phyloP scores from a whole-genome alignment of 1,140 invertebrate species.

The Cepaea nemoralis region DNA sequence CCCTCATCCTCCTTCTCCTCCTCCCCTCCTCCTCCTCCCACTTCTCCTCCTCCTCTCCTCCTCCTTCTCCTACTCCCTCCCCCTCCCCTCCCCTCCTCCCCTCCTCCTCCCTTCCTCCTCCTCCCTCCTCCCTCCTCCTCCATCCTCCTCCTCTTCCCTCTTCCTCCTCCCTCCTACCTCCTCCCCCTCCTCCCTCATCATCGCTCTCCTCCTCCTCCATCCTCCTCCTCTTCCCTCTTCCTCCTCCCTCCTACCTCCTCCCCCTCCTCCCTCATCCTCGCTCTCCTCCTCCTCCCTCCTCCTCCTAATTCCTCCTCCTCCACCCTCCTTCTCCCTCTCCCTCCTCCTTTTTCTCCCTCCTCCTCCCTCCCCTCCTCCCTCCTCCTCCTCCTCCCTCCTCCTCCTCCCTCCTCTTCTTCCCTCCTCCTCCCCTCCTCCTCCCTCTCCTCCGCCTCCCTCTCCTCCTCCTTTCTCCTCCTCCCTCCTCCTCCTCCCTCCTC shows the following conservation, averaged over 20 bases:
- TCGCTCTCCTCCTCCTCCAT: slow-evolving; percentile 8
- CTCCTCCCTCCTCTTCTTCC: slow-evolving; percentile 2
- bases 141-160: not conserved
- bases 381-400: no score
- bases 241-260: no score
- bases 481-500: no score
- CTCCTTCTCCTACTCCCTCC: not conserved
- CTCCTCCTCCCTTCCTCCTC: not conserved
- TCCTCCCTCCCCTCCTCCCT: not conserved
- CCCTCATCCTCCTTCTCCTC: no score
- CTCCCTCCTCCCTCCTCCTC: not conserved
- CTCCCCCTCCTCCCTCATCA: no score
- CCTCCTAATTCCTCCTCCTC: no score
- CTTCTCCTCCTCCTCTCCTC: not conserved
- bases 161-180: no score
- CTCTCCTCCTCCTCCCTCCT: no score
- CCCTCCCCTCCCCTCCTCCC: not conserved
- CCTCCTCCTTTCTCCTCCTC: no score
- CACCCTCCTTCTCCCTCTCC: slow-evolving; percentile 2
- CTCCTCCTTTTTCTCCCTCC: slow-evolving; percentile 8
- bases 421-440: slow-evolving; percentile 1
- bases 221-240: no score
- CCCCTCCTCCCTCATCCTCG: no score
- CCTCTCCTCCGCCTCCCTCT: no score
- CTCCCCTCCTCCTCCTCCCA: not conserved